phyloP scores from a whole-genome alignment of 1,140 invertebrate species.

The Helicoverpa armigera region DNA sequence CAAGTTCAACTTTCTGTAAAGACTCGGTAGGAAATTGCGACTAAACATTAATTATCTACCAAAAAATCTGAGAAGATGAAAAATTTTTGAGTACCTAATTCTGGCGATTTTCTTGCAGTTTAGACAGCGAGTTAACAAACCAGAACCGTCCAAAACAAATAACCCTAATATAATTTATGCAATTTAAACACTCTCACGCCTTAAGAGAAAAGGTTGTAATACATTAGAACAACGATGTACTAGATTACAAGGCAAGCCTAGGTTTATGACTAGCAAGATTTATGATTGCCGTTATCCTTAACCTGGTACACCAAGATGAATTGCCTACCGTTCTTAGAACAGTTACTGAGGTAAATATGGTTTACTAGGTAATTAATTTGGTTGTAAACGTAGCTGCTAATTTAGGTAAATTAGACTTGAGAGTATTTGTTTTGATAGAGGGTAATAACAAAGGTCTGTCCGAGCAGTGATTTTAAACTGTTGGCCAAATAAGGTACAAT shows the following conservation, averaged over 20 bases:
- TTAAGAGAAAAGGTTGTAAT: constrained; percentile 20
- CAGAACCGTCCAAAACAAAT: neutral
- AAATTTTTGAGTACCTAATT: too few species aligned
- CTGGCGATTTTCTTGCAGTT: too few species aligned
- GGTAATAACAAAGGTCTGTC: too few species aligned
- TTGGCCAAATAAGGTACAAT: too few species aligned
- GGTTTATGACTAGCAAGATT: constrained; percentile 36
- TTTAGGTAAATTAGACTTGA: neutral
- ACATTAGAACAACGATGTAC: constrained; percentile 30
- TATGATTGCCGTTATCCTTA: constrained; percentile 39
- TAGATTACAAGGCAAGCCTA: constrained; percentile 16
- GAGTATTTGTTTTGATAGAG: too few species aligned
- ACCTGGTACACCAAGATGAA: constrained; percentile 16
- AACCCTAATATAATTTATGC: neutral
- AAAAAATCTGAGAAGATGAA: too few species aligned
- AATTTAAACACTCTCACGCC: neutral
- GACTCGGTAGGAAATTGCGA: too few species aligned
- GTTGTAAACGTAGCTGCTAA: neutral
- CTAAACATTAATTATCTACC: too few species aligned
- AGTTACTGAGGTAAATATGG: neutral
- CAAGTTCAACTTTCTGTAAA: too few species aligned
- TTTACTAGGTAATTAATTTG: constrained; percentile 7
- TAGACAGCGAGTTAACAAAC: neutral
- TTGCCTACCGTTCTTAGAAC: neutral
- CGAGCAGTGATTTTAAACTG: too few species aligned